Base-by-base conservation (phyloP, 2,113 vertebrate species). In the Penelope pileata region DNA sequence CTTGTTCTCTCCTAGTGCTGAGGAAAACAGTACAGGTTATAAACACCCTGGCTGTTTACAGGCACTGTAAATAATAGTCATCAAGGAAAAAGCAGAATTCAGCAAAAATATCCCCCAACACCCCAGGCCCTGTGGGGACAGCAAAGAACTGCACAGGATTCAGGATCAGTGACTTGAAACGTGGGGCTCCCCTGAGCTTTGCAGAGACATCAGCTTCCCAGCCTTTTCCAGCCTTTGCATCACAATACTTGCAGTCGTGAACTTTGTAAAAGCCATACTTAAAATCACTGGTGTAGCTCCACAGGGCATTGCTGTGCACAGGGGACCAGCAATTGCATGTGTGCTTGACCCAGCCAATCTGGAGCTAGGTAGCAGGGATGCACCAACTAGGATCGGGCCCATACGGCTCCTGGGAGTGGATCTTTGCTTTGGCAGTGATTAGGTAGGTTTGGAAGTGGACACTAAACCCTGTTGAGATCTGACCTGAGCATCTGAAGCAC, bases 81-180 rank as follows among this genome's bases (percentile, higher is more conserved):
- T 27, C 51, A 73, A 87, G 42, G 38, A 83, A 91, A 84, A 84
- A 83, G n/a, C 29, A 84, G 75, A 86, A 83, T 75, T 92, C 91
- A 48, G 62, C 43, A 83, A 47, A 72, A 43, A 30, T 36, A 47
- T 42, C 40, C 29, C 9, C 10, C 23, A 24, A 3, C 30, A 54
- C 34, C 56, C 10, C 0, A 5, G 13, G 6, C 43, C 69, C 1
- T 0, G 6, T 22, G 24, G 77, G 50, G 58, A 83, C 16, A 26
- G 2, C 34, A 38, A 32, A 91, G 79, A 9, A 17, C 15, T 38
- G 12, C 13, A 43, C 16, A 23, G 66, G 12, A 73, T 78, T 48
- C 27, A 23, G 60, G 14, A 69, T 82, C 51, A 86, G 26, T 26
- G 27, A 7, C 3, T 1, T 42, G 56, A 40, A 72, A 34, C 1